These are phyloP conservation scores for Antheraea assamensis DNA, from an alignment of 2,888 invertebrate species.

Conservation along the genomic window DNA sequence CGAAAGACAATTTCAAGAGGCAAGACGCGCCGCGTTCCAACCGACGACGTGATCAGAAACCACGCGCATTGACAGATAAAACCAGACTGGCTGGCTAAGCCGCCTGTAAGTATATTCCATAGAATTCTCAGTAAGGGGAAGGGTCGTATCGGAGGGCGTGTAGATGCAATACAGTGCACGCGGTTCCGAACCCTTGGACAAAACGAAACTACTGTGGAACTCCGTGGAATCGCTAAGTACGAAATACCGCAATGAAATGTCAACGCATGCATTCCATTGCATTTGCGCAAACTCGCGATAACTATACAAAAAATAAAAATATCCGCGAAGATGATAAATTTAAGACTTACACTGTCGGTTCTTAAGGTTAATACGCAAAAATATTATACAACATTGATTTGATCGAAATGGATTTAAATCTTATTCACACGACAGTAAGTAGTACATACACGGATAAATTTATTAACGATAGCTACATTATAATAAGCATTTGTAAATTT, in stretches of 20 bases:
- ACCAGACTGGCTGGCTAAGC: constrained; percentile 79
- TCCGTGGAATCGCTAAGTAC: constrained; percentile 15
- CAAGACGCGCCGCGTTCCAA: constrained; percentile 42
- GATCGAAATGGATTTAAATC: constrained; percentile 20
- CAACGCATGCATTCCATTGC: constrained; percentile 35
- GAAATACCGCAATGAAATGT: constrained; percentile 48
- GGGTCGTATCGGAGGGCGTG: constrained; percentile 78
- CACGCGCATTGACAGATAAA: constrained; percentile 76
- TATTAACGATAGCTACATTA: constrained; percentile 5
- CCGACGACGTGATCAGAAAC: constrained; percentile 58
- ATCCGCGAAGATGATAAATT: constrained; percentile 57
- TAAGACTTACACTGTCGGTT: constrained; percentile 51
- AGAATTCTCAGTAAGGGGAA: constrained; percentile 79
- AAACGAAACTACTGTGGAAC: constrained; percentile 12
- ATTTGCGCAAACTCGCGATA: constrained; percentile 38
- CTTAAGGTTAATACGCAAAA: constrained; percentile 61
- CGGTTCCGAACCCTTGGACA: constrained; percentile 15
- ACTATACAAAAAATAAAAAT: constrained; percentile 41
- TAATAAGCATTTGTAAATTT: background rate
- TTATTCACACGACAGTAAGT: constrained; percentile 13
- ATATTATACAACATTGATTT: constrained; percentile 45
- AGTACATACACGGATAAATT: constrained; percentile 15
- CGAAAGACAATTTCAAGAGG: constrained; percentile 60
- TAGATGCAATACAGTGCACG: constrained; percentile 63
- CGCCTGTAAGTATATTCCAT: constrained; percentile 79